Evolutionary conservation across 2,113 vertebrate species (phyloP), one percentile per base, ranked within the genome.

Genomic region (Archocentrus centrarchus): DNA sequence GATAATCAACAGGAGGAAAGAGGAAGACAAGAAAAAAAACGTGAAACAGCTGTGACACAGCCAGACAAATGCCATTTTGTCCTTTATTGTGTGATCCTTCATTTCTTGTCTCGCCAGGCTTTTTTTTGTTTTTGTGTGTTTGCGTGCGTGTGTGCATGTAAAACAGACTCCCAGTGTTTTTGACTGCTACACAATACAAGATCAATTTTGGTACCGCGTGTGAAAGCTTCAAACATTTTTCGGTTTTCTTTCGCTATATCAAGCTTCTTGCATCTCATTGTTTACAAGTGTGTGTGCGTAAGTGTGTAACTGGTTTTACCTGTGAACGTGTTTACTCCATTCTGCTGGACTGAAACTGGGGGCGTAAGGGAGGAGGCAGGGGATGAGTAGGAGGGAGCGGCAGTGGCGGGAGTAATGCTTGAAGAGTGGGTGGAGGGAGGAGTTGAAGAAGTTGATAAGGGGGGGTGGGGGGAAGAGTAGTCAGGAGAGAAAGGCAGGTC

Each of bases 311-410:
- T 82, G 84, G 55, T 83, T 93, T 96, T 96, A 96, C 96, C 96
- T 96, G 96, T 95, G 91, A 94, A 86, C 86, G 89, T 93, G 94
- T 93, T 84, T 82, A 94, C 91, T 94, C 95, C 95, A 84, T 93
- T 95, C 94, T 93, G 93, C 94, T 24, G 88, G 84, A 91, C 84
- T 81, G 94, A 88, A 90, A 95, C 93, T 91, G 94, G 92, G 87
- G 94, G 88, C 59, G 93, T 93, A 75, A 86, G 79, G 88, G 94
- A 77, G 82, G 87, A 58, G 73, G 93, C 91, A 77, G 86, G 79
- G 88, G 90, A 77, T 81, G 89, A 58, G 76, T 7, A 18, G 60
- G 82, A 59, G 50, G 88, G 70, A 13, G 75, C 35, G 27, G 59
- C 82, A 4, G 62, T 3, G 58, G 84, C 55, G 9, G 80, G 75